Percentiles rank a stretch among this genome's conserved stretches.
Conservation (phyloP, 2,113 vertebrate species). For the Hippocampus abdominalis region DNA sequence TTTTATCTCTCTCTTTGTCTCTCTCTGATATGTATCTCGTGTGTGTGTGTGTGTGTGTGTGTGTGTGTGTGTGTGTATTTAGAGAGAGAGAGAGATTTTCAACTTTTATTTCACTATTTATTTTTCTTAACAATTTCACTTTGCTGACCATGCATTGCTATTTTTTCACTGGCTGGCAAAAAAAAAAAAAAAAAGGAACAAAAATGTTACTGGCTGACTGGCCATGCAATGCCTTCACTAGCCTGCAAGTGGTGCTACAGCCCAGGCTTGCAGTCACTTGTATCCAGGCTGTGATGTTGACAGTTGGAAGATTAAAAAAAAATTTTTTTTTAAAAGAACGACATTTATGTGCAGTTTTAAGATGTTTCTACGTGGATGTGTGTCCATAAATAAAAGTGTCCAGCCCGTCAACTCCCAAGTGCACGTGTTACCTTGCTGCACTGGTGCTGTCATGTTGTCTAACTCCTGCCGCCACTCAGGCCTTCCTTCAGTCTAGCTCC, state of each 20-base stretch:
- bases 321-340: slow-evolving; percentile 23
- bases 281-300: slow-evolving; percentile 39
- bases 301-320: slow-evolving; percentile 25
- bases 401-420: background rate
- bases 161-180: too few species aligned
- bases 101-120: background rate
- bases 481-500: slow-evolving; percentile 41
- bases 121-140: background rate
- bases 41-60: too few species aligned
- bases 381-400: slow-evolving; percentile 4
- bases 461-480: slow-evolving; percentile 34
- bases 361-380: background rate
- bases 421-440: slow-evolving; percentile 8
- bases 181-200: too few species aligned
- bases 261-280: slow-evolving; percentile 38
- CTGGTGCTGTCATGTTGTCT: slow-evolving; percentile 35
- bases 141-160: background rate
- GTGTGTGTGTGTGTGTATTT: too few species aligned
- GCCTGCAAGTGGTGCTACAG: slow-evolving; percentile 74
- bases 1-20: background rate
- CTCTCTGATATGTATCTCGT: background rate
- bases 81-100: too few species aligned
- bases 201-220: background rate
- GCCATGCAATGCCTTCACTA: background rate
- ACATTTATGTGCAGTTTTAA: slow-evolving; percentile 4